Evolutionary conservation across 2,888 invertebrate genomes (phyloP).

Genomic region (Diachrysia chrysitis): DNA sequence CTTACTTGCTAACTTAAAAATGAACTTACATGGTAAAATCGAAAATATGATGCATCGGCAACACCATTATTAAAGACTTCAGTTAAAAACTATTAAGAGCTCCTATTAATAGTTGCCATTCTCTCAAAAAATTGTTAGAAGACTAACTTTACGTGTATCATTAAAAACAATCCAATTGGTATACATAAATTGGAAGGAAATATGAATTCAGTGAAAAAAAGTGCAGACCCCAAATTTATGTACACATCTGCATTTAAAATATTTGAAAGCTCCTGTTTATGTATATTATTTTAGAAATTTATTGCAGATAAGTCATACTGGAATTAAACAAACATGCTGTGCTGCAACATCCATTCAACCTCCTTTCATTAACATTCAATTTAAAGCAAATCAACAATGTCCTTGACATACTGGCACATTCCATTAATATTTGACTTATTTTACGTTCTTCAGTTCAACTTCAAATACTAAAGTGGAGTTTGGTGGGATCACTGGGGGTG

Average conservation of each 20-base stretch:
- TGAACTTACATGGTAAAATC: slow-evolving; percentile 61
- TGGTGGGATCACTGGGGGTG: slow-evolving; percentile 95
- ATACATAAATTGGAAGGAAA: background rate
- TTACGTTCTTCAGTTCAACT: slow-evolving; percentile 95
- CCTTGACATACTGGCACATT: slow-evolving; percentile 66
- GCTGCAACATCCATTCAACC: slow-evolving; percentile 63
- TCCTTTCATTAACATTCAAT: slow-evolving; percentile 67
- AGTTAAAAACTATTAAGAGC: slow-evolving; percentile 8
- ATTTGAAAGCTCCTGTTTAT: slow-evolving; percentile 13
- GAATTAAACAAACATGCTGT: slow-evolving; percentile 49
- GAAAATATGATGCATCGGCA: slow-evolving; percentile 68
- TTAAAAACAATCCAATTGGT: slow-evolving; percentile 3
- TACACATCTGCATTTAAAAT: slow-evolving; percentile 28
- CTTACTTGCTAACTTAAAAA: slow-evolving; percentile 71
- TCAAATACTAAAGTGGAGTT: slow-evolving; percentile 96
- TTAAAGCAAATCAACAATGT: slow-evolving; percentile 68
- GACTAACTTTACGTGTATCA: background rate
- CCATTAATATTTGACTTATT: slow-evolving; percentile 78
- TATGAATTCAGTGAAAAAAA: background rate
- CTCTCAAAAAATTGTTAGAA: background rate
- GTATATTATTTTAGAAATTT: slow-evolving; percentile 28
- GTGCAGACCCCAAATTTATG: slow-evolving; percentile 24
- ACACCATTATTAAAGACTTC: slow-evolving; percentile 29
- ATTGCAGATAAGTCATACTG: slow-evolving; percentile 60
- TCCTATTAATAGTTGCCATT: slow-evolving; percentile 8